phyloP scores from a whole-genome alignment of 2,888 invertebrate genomes.

The Priocnemis perturbator region DNA sequence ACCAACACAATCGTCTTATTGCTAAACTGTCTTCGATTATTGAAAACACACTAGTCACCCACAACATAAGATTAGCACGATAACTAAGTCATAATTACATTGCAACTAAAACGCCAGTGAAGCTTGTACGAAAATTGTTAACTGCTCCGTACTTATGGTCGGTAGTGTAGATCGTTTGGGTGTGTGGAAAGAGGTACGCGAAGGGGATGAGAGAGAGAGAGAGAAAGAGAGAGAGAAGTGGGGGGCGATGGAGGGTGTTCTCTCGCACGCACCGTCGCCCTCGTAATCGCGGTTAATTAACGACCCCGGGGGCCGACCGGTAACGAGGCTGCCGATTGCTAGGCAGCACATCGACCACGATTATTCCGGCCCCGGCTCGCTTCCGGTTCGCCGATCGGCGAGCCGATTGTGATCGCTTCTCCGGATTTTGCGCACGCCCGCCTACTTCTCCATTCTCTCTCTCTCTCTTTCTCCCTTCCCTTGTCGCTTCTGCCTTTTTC shows the following conservation, averaged over 20 bases:
- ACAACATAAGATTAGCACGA: too few species aligned
- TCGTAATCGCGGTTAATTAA: slow-evolving; percentile 71
- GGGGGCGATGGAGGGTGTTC: slow-evolving; percentile 46
- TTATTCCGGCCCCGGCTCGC: slow-evolving; percentile 60
- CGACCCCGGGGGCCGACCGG: slow-evolving; percentile 55
- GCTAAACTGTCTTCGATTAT: too few species aligned
- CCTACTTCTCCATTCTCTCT: neutral
- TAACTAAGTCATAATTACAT: too few species aligned
- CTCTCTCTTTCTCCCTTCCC: neutral
- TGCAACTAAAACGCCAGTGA: too few species aligned
- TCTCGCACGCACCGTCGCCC: slow-evolving; percentile 63
- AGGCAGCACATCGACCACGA: slow-evolving; percentile 60
- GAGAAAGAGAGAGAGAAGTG: slow-evolving; percentile 16
- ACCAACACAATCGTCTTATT: too few species aligned
- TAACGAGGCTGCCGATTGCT: slow-evolving; percentile 70
- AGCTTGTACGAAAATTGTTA: too few species aligned
- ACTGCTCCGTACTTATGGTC: too few species aligned
- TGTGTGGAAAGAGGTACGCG: too few species aligned
- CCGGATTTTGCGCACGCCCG: slow-evolving; percentile 15
- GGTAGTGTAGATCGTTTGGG: too few species aligned
- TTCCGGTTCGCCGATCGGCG: slow-evolving; percentile 59
- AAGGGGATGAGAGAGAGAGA: too few species aligned
- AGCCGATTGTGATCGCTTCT: slow-evolving; percentile 55
- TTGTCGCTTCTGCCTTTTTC: neutral
- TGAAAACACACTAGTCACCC: too few species aligned